Conservation (phyloP, 2,888 invertebrate species). For the Sinohyriopsis cumingii region DNA sequence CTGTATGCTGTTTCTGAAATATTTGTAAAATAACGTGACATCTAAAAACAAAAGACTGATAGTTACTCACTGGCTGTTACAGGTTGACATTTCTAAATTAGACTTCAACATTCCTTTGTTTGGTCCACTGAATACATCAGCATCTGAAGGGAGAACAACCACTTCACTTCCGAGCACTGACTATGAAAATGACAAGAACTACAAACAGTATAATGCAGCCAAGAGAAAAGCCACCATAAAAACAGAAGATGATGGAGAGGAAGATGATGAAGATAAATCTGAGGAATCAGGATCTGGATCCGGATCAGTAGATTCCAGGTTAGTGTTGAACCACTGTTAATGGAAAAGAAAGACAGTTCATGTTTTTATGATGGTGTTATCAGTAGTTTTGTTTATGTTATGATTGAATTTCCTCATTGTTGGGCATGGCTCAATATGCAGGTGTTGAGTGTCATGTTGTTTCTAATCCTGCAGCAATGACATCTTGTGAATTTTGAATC, state of each 20-base stretch:
- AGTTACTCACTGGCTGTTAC: too few relatives aligned
- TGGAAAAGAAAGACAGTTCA: neutral
- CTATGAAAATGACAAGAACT: slow-evolving; percentile 38
- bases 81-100: slow-evolving; percentile 31
- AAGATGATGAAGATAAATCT: slow-evolving; percentile 23
- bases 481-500: too few relatives aligned
- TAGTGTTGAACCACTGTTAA: slow-evolving; percentile 2
- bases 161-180: slow-evolving; percentile 35
- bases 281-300: slow-evolving; percentile 56
- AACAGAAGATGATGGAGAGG: slow-evolving; percentile 26
- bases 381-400: neutral
- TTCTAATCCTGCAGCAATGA: too few relatives aligned
- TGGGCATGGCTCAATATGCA: too few relatives aligned
- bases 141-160: slow-evolving; percentile 29
- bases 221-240: slow-evolving; percentile 13
- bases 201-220: slow-evolving; percentile 34
- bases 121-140: slow-evolving; percentile 40
- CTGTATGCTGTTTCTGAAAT: too few relatives aligned
- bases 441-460: too few relatives aligned
- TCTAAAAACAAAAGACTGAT: too few relatives aligned
- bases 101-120: slow-evolving; percentile 60
- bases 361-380: slow-evolving; percentile 2
- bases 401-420: neutral
- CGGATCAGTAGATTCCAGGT: slow-evolving; percentile 44
- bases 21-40: too few relatives aligned